Percentiles rank a stretch among this genome's conserved stretches.
phyloP scores from a whole-genome alignment of 2,113 vertebrate genomes.

The Phalacrocorax aristotelis region DNA sequence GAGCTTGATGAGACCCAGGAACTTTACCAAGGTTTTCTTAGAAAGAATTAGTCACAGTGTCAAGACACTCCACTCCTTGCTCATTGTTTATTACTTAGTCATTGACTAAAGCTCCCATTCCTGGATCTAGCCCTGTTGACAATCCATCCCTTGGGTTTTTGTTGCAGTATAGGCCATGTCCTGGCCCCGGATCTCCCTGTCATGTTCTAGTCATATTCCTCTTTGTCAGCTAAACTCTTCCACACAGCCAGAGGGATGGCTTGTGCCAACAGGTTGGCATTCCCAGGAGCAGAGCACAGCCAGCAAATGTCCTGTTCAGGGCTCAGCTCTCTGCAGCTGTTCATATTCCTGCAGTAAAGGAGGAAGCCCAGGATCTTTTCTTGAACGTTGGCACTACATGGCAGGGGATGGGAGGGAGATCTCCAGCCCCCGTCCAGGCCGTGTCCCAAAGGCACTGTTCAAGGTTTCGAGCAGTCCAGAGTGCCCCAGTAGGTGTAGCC shows the following conservation, averaged over 20 bases:
- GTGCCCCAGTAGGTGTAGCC: background rate
- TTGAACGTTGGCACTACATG: background rate
- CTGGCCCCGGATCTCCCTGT: background rate
- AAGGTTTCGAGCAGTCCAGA: background rate
- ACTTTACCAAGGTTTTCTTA: background rate
- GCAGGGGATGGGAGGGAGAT: background rate
- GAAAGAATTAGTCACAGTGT: background rate
- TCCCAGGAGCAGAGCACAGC: background rate
- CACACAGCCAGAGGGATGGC: background rate
- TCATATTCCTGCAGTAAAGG: background rate
- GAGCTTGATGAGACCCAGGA: background rate
- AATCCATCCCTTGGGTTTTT: background rate
- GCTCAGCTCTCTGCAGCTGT: background rate
- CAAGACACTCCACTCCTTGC: background rate
- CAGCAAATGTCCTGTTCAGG: fast-evolving
- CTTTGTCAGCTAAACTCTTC: background rate
- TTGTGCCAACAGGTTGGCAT: background rate
- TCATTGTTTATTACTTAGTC: background rate
- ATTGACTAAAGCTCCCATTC: background rate
- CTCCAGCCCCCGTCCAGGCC: background rate
- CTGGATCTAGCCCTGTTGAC: background rate
- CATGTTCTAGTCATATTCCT: fast-evolving
- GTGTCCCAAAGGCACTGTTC: background rate
- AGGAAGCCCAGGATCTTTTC: background rate
- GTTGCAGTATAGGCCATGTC: background rate